phyloP scores from a whole-genome alignment of 1,140 invertebrate species.

The Stegodyphus dumicola region DNA sequence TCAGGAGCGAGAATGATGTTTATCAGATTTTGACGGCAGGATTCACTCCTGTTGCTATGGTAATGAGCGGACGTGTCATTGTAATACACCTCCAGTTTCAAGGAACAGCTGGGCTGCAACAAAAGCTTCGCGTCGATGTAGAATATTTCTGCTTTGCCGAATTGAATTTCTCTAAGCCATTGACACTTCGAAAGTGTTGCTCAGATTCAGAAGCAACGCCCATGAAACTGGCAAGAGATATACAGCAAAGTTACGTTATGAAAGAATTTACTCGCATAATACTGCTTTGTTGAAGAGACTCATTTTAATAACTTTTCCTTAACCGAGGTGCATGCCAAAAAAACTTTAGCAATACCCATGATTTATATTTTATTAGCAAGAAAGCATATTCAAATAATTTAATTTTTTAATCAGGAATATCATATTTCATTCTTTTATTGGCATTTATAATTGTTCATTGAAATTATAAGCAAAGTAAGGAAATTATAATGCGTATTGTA shows the following conservation, averaged over 20 bases:
- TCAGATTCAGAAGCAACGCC: too few relatives aligned
- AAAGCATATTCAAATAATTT: too few relatives aligned
- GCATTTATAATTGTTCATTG: too few relatives aligned
- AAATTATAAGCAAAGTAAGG: too few relatives aligned
- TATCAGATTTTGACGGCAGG: conserved; percentile 42
- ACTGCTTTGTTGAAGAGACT: not conserved
- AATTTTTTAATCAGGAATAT: too few relatives aligned
- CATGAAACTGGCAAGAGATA: not conserved
- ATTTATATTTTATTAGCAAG: too few relatives aligned
- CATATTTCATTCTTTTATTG: too few relatives aligned
- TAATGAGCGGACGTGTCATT: conserved; percentile 46
- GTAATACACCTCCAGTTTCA: conserved; percentile 31
- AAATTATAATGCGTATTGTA: too few relatives aligned
- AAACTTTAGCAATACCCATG: too few relatives aligned
- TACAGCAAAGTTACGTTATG: not conserved
- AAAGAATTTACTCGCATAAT: not conserved
- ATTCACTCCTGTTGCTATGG: conserved; percentile 54
- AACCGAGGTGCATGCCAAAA: too few relatives aligned
- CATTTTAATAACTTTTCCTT: not conserved
- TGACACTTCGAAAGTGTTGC: not conserved
- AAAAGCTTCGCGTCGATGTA: not conserved
- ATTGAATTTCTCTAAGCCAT: not conserved
- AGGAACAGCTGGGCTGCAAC: not conserved
- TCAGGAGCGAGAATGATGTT: conserved; percentile 25
- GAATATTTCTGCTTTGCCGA: conserved; percentile 19